Percentiles rank a stretch among this genome's conserved stretches.
Evolutionary conservation across 1,140 invertebrate genomes (phyloP).

Genomic region (Hycleus phaleratus): DNA sequence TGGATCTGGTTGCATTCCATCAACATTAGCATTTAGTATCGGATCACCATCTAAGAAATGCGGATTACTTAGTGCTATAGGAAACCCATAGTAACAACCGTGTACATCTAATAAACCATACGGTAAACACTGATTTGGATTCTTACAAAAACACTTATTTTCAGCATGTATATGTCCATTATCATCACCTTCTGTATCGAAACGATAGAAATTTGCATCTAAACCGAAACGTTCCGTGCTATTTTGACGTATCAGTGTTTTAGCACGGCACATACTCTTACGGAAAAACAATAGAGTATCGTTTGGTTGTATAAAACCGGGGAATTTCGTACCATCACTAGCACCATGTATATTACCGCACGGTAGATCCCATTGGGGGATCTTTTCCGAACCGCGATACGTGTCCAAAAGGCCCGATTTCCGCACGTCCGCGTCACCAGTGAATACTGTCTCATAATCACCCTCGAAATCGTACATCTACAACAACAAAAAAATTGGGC

Average conservation of each 20-base stretch:
- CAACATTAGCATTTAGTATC: slow-evolving; percentile 47
- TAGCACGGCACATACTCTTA: slow-evolving; percentile 72
- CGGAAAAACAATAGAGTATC: slow-evolving; percentile 68
- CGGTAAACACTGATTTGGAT: slow-evolving; percentile 57
- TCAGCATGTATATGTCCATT: slow-evolving; percentile 59
- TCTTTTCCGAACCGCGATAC: slow-evolving; percentile 59
- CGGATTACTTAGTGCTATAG: slow-evolving; percentile 79
- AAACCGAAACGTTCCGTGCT: slow-evolving; percentile 51
- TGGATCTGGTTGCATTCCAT: slow-evolving; percentile 60
- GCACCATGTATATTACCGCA: slow-evolving; percentile 71
- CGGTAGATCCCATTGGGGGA: slow-evolving; percentile 69
- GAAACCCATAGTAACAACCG: slow-evolving; percentile 78
- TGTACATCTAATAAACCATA: slow-evolving; percentile 67
- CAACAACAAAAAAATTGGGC: slow-evolving; percentile 18
- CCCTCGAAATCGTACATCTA: slow-evolving; percentile 82
- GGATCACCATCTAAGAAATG: slow-evolving; percentile 75
- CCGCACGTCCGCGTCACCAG: slow-evolving; percentile 54
- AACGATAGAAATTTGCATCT: slow-evolving; percentile 57
- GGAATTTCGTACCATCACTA: slow-evolving; percentile 80
- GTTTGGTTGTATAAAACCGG: slow-evolving; percentile 56
- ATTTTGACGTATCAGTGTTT: slow-evolving; percentile 52
- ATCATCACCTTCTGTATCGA: slow-evolving; percentile 65
- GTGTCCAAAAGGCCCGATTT: slow-evolving; percentile 66
- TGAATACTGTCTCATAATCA: slow-evolving; percentile 72
- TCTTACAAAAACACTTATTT: slow-evolving; percentile 71